Percentiles rank a stretch among this genome's conserved stretches.
These are phyloP conservation scores for Ceratothoa steindachneri DNA, from an alignment of 2,888 invertebrate genomes.

Conservation along the genomic window DNA sequence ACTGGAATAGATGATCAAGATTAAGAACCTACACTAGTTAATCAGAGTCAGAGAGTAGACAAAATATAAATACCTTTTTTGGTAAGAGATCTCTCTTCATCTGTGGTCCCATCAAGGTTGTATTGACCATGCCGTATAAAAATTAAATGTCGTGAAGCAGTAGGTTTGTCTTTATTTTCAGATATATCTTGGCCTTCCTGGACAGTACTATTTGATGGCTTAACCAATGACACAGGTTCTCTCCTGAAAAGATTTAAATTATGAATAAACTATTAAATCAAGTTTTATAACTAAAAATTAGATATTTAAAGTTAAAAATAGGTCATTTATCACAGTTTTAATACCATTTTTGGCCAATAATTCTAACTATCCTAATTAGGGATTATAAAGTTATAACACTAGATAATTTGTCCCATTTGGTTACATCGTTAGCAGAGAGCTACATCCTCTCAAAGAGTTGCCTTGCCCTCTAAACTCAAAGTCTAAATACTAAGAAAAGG, in stretches of 20 bases:
- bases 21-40: not conserved
- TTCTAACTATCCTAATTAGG: too few species aligned
- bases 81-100: slow-evolving; percentile 61
- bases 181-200: slow-evolving; percentile 20
- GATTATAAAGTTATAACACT: too few species aligned
- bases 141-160: slow-evolving; percentile 73
- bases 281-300: too few species aligned
- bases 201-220: slow-evolving; percentile 21
- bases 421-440: too few species aligned
- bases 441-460: too few species aligned
- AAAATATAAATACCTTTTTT: slow-evolving; percentile 62
- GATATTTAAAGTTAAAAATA: too few species aligned
- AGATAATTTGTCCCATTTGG: too few species aligned
- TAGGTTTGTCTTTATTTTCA: slow-evolving; percentile 62
- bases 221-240: slow-evolving; percentile 24
- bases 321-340: too few species aligned
- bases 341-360: too few species aligned
- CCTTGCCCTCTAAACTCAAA: too few species aligned
- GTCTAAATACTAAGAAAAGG: too few species aligned
- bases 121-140: slow-evolving; percentile 95
- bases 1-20: not conserved
- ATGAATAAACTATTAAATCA: too few species aligned
- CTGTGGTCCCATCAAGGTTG: slow-evolving; percentile 54
- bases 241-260: slow-evolving; percentile 20
- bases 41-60: slow-evolving; percentile 18